These are phyloP conservation scores for Monochamus saltuarius DNA, from an alignment of 1,140 invertebrate species.

Conservation along the genomic window DNA sequence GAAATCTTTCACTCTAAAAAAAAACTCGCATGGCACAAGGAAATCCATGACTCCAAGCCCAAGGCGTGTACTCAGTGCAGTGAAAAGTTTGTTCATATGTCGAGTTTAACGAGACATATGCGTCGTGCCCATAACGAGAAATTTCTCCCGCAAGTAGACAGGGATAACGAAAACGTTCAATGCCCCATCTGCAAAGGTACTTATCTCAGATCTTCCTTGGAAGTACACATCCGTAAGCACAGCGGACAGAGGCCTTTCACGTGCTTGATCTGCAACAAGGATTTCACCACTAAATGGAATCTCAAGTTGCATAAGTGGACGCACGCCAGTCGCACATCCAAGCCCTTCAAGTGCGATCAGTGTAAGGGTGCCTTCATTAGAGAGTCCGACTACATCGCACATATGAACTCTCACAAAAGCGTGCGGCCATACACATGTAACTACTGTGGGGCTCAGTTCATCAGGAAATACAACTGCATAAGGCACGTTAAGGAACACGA, in stretches of 20 bases:
- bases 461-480: slow-evolving; percentile 88
- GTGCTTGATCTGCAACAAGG: slow-evolving; percentile 81
- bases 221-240: slow-evolving; percentile 78
- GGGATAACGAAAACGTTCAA: slow-evolving; percentile 69
- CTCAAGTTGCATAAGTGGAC: slow-evolving; percentile 85
- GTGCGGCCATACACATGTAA: slow-evolving; percentile 86
- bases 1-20: slow-evolving; percentile 79
- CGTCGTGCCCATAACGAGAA: slow-evolving; percentile 74
- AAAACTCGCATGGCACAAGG: slow-evolving; percentile 81
- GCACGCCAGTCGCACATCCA: slow-evolving; percentile 77
- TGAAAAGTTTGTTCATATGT: slow-evolving; percentile 79
- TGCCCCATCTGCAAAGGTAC: slow-evolving; percentile 79
- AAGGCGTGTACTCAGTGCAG: slow-evolving; percentile 81
- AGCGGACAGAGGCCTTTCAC: slow-evolving; percentile 71
- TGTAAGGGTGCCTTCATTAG: slow-evolving; percentile 82
- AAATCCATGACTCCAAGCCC: slow-evolving; percentile 78
- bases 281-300: slow-evolving; percentile 87
- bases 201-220: slow-evolving; percentile 74
- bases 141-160: slow-evolving; percentile 65
- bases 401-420: slow-evolving; percentile 80
- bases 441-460: slow-evolving; percentile 91
- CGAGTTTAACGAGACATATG: slow-evolving; percentile 81
- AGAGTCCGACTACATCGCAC: slow-evolving; percentile 75
- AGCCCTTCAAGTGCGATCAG: slow-evolving; percentile 82
- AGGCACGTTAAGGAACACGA: slow-evolving; percentile 89